Evolutionary conservation across 2,888 invertebrate species (phyloP), one percentile per base, ranked within the genome.

Genomic region (Aporophyla lueneburgensis): DNA sequence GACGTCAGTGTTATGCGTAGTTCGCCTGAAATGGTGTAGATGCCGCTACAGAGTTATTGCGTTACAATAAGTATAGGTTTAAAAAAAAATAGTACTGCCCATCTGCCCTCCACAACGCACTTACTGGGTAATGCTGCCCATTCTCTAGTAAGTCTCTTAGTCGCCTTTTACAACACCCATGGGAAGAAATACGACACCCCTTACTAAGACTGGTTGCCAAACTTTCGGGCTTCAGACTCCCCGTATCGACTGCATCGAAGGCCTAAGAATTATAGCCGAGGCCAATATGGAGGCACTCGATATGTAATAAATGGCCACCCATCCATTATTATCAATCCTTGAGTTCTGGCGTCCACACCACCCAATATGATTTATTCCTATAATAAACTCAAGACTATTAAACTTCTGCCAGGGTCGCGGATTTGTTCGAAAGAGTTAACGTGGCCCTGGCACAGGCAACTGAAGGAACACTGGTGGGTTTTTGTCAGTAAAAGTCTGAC

Each of bases 361-460:
- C 10, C 9, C 0, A 21, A 12, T 61, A 14, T 49, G 33, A 49
- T 62, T 53, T 51, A 40, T 51, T 24, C 51, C 10, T 19, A 2
- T 70, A 53, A 2, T 33, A 33, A 33, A 33, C 33, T 3, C 33
- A 61, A 80, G 24, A 53, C n/a, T 54, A n/a, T 66, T 66, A 80
- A 49, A 53, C 40, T 54, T 33, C 33, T 12, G n/a, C 19, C 27
- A 53, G 27, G 33, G 33, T 33, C 33, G 33, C 33, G 33, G 33
- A 33, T 33, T 2, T 33, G 33, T 33, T 33, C 33, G 33, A 33
- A 33, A 33, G 33, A 33, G 33, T 33, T 33, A 33, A 1, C 33
- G 33, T 33, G n/a, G n/a, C n/a, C 33, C 3, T 33, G 33, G 33
- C 33, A 33, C 33, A 33, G 33, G 33, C 33, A 33, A 33, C 33